These are phyloP conservation scores for Anoplopoma fimbria DNA, from an alignment of 2,113 vertebrate genomes.

Conservation along the genomic window DNA sequence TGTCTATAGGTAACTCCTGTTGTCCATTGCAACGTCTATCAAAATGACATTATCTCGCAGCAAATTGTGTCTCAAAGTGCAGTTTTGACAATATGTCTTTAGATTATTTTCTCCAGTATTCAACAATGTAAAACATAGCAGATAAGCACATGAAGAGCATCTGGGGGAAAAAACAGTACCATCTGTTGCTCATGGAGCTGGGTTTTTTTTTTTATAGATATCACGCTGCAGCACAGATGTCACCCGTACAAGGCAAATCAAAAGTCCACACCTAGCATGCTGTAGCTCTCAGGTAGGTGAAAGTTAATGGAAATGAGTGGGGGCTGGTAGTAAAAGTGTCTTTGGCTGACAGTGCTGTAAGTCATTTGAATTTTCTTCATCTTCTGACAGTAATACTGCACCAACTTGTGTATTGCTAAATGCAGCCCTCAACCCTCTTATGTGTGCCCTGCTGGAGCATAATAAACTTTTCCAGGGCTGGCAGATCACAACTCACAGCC, in stretches of 20 bases:
- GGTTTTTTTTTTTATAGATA: neutral
- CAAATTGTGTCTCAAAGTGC: neutral
- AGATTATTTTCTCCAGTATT: neutral
- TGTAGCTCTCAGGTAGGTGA: neutral
- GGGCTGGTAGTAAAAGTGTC: neutral
- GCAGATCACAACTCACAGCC: constrained; percentile 1
- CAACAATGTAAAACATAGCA: constrained; percentile 23
- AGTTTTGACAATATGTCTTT: neutral
- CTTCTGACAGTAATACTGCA: neutral
- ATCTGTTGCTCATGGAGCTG: constrained; percentile 28
- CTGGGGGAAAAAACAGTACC: neutral
- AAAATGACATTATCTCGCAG: neutral
- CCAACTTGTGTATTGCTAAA: neutral
- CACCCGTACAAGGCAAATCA: neutral
- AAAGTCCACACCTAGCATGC: neutral
- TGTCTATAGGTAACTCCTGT: neutral
- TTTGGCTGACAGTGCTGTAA: neutral
- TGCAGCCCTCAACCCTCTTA: neutral
- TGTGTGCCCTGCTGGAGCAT: neutral
- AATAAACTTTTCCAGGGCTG: constrained; percentile 16
- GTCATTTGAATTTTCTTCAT: neutral
- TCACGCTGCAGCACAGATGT: constrained; percentile 10
- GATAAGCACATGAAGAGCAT: neutral
- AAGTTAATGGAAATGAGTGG: neutral
- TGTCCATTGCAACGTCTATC: neutral